Evolutionary conservation across 2,113 vertebrate species (phyloP).

Genomic region (Thermophis baileyi): DNA sequence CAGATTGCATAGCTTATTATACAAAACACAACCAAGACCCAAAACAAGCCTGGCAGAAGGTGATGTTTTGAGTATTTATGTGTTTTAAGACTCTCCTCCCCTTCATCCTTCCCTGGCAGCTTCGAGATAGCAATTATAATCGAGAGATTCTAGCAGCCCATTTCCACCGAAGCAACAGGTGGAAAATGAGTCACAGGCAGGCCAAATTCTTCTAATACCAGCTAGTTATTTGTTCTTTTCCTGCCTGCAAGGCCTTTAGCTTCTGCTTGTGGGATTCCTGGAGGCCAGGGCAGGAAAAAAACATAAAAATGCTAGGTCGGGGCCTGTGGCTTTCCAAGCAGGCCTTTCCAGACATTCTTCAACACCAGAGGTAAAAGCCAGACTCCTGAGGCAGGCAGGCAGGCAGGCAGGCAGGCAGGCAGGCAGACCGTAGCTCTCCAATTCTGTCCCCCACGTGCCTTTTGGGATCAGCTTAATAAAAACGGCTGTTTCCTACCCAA

Average conservation of each 20-base stretch:
- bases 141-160: background rate
- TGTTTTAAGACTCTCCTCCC: background rate
- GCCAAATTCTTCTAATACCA: background rate
- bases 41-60: background rate
- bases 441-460: background rate
- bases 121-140: background rate
- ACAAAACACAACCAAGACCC: background rate
- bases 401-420: no score
- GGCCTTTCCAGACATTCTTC: background rate
- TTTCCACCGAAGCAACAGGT: background rate
- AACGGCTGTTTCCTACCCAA: background rate
- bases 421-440: background rate
- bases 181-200: background rate
- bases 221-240: no score
- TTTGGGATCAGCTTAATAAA: background rate
- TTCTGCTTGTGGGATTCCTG: background rate
- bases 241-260: background rate
- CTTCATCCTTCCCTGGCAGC: background rate
- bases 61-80: background rate
- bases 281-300: background rate
- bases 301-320: background rate
- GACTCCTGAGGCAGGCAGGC: background rate
- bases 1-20: background rate
- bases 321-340: background rate
- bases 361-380: background rate